phyloP scores from a whole-genome alignment of 2,888 invertebrate genomes.

The Eumacrocentrus americanus region DNA sequence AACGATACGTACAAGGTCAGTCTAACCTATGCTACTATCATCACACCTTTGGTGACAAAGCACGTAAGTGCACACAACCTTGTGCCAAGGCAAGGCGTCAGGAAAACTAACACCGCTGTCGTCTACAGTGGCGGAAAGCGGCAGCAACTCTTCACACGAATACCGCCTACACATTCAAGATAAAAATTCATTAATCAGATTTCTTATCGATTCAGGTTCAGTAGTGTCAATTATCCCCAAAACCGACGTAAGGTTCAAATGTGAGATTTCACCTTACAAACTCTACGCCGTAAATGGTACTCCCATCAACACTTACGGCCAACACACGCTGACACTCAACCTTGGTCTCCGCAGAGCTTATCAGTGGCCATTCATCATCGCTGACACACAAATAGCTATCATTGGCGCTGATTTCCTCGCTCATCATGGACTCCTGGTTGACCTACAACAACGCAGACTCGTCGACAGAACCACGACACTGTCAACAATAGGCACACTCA shows the following conservation, averaged over 20 bases:
- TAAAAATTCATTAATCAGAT: background rate
- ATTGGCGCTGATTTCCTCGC: conserved; percentile 32
- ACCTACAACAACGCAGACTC: conserved; percentile 27
- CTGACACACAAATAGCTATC: conserved; percentile 23
- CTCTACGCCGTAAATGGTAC: conserved; percentile 29
- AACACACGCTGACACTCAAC: conserved; percentile 19
- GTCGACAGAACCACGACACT: conserved; percentile 28
- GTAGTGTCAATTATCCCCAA: background rate
- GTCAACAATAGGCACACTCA: conserved; percentile 13
- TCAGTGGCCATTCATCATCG: conserved; percentile 29
- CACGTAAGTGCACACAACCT: conserved; percentile 5
- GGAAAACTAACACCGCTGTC: conserved; percentile 14
- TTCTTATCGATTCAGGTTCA: background rate
- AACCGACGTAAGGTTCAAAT: background rate
- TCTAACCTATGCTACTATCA: background rate
- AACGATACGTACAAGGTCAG: no score
- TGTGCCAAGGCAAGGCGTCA: background rate
- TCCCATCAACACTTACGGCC: conserved; percentile 25
- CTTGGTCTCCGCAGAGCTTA: conserved; percentile 24
- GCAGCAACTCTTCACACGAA: background rate
- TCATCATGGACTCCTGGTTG: conserved; percentile 23
- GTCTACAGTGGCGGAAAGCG: background rate
- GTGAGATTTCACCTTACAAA: background rate
- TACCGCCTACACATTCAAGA: conserved; percentile 18
- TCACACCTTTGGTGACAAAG: conserved; percentile 15